Conservation (phyloP, 2,888 invertebrate genomes). For the Temnothorax rugatulus region DNA sequence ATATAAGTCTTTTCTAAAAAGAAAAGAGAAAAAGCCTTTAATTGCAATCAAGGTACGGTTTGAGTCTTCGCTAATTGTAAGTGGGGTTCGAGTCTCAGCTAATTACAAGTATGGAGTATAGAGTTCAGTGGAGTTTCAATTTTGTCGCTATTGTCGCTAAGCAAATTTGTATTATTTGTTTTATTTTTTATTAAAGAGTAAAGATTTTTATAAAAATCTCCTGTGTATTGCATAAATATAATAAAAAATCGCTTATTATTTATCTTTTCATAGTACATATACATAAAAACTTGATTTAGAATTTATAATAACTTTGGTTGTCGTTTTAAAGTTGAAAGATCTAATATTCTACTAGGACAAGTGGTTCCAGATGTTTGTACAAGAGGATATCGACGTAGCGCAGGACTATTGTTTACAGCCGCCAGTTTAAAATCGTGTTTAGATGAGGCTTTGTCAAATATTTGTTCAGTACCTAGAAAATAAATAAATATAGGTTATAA, state of each 20-base stretch:
- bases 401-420: conserved; percentile 57
- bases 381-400: conserved; percentile 63
- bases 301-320: conserved; percentile 89
- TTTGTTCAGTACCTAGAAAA: conserved; percentile 53
- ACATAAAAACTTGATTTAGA: conserved; percentile 2
- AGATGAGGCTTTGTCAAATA: conserved; percentile 39
- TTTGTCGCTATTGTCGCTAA: no score
- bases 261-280: not conserved
- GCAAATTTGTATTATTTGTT: no score
- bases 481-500: not conserved
- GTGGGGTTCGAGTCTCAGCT: not conserved
- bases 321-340: conserved; percentile 90
- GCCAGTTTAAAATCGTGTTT: conserved; percentile 58
- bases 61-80: not conserved
- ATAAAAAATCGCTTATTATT: not conserved
- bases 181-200: no score
- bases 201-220: conserved; percentile 16
- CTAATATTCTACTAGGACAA: conserved; percentile 88
- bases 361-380: conserved; percentile 75
- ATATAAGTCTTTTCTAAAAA: not conserved
- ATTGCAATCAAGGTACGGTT: not conserved
- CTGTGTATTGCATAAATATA: not conserved
- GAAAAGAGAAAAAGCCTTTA: not conserved
- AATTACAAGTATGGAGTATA: not conserved
- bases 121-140: not conserved